Evolutionary conservation across 2,888 invertebrate genomes (phyloP), one percentile per base, ranked within the genome.

Genomic region (Hypsopygia costalis): DNA sequence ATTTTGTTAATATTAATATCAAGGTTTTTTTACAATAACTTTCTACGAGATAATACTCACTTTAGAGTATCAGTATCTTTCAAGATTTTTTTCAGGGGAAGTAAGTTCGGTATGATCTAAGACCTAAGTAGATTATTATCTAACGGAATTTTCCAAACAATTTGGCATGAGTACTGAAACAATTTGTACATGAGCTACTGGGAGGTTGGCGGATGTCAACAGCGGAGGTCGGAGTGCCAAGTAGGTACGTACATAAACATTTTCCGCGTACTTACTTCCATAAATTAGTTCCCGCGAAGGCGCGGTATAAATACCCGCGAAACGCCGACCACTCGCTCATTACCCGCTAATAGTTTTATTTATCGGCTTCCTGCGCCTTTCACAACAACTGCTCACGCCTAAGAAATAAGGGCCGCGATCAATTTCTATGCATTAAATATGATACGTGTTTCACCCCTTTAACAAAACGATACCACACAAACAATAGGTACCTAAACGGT

Each of bases 221-320:
- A 66, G 59, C 61, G 55, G 47, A 64, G 70, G 67, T 69, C 71
- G 67, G 71, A 64, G 73, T 70, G 62, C 67, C 55, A 54, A 65
- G 67, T 69, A 68, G 68, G 21, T 21, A 5, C 7, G 64, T 75
- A 81, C 80, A 85, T 87, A 86, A 86, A 88, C 83, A 83, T 83
- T 87, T 88, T 87, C 87, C 79, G 81, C 78, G 87, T 86, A 88
- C 86, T 85, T 83, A 80, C 79, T 77, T 81, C 81, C 86, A 87
- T 87, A 88, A 88, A 87, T 87, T 85, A 83, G 81, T 85, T 88
- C 80, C 69, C 69, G 85, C 68, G 79, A 87, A 87, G 75, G 76
- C 79, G 79, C 69, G 78, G 76, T 85, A 85, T 86, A 81, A 87
- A 86, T 86, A 86, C 76, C 62, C 79, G 77, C 74, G 69, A 82